A percentile compares a stretch with the other conserved stretches of the same genome.
These are phyloP conservation scores for Odontophorus gujanensis DNA, from an alignment of 2,113 vertebrate species.

Conservation along the genomic window DNA sequence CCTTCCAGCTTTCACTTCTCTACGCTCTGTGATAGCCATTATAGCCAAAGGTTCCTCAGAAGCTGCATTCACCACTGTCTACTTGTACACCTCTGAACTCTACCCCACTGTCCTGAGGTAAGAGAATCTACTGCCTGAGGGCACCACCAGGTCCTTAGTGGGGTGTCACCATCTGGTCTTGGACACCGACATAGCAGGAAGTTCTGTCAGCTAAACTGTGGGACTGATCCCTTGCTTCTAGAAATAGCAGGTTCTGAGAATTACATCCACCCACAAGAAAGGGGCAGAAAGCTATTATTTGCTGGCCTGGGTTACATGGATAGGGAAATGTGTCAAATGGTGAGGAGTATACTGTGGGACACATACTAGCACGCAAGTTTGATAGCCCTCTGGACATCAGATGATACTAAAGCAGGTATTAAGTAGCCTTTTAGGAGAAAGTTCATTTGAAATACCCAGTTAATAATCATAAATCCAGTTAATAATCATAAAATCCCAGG, in stretches of 20 bases:
- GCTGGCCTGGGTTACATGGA: neutral
- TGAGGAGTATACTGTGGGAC: neutral
- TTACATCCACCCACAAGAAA: neutral
- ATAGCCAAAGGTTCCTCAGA: conserved; percentile 85
- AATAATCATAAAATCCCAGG: neutral
- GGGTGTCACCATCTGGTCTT: neutral
- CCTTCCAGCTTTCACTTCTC: conserved; percentile 68
- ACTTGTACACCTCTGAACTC: conserved; percentile 86
- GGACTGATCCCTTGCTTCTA: neutral
- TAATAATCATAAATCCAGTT: neutral
- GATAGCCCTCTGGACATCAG: neutral
- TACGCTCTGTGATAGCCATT: conserved; percentile 77
- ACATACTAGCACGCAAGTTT: neutral
- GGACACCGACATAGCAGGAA: neutral
- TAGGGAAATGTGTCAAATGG: neutral
- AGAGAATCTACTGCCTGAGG: neutral
- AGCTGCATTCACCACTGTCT: conserved; percentile 81
- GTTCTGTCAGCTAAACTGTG: neutral
- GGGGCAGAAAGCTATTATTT: neutral
- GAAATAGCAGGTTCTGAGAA: neutral
- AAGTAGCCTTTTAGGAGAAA: neutral
- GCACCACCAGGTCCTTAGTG: neutral
- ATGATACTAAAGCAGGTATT: neutral
- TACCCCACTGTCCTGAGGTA: conserved; percentile 90
- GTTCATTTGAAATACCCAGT: neutral